These are phyloP conservation scores for Amorpha juglandis DNA, from an alignment of 2,888 invertebrate species.

Conservation along the genomic window DNA sequence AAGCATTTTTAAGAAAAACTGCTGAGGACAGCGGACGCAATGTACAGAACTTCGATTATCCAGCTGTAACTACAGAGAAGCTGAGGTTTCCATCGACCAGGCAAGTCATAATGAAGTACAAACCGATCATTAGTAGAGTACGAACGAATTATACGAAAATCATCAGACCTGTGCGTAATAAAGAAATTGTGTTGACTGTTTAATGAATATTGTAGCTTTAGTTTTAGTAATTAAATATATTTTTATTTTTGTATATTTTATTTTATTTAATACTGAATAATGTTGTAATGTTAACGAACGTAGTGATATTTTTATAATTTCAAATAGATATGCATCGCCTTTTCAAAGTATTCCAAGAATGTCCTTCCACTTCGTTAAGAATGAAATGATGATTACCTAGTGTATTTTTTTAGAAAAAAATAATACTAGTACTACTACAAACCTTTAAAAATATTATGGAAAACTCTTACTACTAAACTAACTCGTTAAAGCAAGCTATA, in stretches of 20 bases:
- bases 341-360: no score
- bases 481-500: no score
- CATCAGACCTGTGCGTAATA: conserved; percentile 63
- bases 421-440: no score
- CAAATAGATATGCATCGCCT: no score
- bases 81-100: conserved; percentile 49
- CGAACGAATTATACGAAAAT: conserved; percentile 63
- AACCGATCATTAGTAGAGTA: conserved; percentile 58
- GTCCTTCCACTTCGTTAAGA: no score
- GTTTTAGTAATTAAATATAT: conserved; percentile 2
- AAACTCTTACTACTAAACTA: no score
- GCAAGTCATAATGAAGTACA: conserved; percentile 59
- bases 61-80: conserved; percentile 47
- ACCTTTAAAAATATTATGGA: no score
- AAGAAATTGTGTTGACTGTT: conserved; percentile 55
- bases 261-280: no score
- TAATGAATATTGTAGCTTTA: not conserved
- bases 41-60: conserved; percentile 39
- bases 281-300: no score
- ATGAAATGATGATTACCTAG: no score
- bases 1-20: conserved; percentile 62
- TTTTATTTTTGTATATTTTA: not conserved
- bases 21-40: conserved; percentile 54
- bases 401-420: no score
- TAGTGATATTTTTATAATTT: no score